Percentiles rank a stretch among this genome's conserved stretches.
These are phyloP conservation scores for Tinamus guttatus DNA, from an alignment of 2,113 vertebrate species.

Conservation along the genomic window DNA sequence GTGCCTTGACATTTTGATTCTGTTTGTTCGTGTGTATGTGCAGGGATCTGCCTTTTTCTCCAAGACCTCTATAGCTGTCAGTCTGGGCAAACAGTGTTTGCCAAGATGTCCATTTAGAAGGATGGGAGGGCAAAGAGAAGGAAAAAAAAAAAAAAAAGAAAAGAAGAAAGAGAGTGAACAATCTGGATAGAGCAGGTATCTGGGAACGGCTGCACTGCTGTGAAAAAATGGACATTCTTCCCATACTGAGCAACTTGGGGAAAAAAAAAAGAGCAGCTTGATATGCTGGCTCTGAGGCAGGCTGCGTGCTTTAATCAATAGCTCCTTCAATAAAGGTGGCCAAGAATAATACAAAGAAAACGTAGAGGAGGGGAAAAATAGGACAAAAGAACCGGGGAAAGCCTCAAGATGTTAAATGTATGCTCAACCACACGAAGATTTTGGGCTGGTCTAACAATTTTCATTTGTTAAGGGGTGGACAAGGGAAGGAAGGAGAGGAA, in stretches of 20 bases:
- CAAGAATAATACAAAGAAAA: neutral
- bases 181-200: neutral
- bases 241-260: neutral
- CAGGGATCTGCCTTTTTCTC: constrained; percentile 37
- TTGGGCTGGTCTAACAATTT: neutral
- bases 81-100: constrained; percentile 35
- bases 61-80: constrained; percentile 23
- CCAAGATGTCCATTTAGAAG: constrained; percentile 38
- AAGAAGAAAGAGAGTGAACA: neutral
- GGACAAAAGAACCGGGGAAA: neutral
- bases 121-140: neutral
- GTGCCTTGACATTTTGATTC: constrained; percentile 50
- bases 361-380: neutral
- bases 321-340: neutral
- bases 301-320: constrained; percentile 32
- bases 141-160: neutral
- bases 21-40: constrained; percentile 35
- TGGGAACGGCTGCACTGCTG: constrained; percentile 24
- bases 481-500: too few species aligned
- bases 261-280: constrained; percentile 26
- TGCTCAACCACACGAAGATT: neutral
- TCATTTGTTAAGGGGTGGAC: neutral
- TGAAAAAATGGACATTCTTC: constrained; percentile 28
- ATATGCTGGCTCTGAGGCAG: constrained; percentile 26
- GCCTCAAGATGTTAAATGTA: neutral